Evolutionary conservation across 2,888 invertebrate species (phyloP).

Genomic region (Ctena decussata): DNA sequence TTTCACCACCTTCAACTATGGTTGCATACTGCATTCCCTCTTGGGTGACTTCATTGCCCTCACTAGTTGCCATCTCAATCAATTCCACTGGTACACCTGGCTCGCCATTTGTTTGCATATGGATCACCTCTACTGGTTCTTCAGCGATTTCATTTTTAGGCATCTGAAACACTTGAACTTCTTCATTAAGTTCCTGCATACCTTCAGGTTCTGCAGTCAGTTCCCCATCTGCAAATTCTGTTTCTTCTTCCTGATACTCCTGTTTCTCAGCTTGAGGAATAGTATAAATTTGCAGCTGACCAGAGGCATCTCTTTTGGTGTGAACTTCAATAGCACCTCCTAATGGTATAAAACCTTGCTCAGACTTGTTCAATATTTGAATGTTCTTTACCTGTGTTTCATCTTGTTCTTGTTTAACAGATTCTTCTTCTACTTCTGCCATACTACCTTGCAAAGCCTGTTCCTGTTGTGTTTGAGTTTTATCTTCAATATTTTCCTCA

Average conservation of each 20-base stretch:
- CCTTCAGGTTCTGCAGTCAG: background rate
- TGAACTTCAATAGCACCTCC: constrained; percentile 37
- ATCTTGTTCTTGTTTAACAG: background rate
- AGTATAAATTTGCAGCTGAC: constrained; percentile 41
- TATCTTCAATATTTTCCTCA: background rate
- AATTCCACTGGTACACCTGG: background rate
- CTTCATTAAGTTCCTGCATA: background rate
- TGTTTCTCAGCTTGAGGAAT: background rate
- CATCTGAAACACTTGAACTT: background rate
- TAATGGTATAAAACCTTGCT: background rate
- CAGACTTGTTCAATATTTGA: background rate
- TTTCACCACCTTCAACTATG: background rate
- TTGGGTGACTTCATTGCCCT: background rate
- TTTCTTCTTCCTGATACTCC: background rate
- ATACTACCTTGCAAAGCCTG: background rate
- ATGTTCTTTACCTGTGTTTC: background rate
- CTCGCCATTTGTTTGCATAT: background rate
- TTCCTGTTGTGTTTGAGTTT: background rate
- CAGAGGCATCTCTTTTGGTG: constrained; percentile 34
- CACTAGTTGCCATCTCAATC: background rate
- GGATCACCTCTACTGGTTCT: background rate
- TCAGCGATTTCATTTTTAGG: background rate
- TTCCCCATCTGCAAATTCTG: background rate
- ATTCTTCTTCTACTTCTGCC: background rate
- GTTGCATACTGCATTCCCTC: background rate